These are phyloP conservation scores for Rugalucina vietnamica DNA, from an alignment of 2,888 invertebrate genomes.

Conservation along the genomic window DNA sequence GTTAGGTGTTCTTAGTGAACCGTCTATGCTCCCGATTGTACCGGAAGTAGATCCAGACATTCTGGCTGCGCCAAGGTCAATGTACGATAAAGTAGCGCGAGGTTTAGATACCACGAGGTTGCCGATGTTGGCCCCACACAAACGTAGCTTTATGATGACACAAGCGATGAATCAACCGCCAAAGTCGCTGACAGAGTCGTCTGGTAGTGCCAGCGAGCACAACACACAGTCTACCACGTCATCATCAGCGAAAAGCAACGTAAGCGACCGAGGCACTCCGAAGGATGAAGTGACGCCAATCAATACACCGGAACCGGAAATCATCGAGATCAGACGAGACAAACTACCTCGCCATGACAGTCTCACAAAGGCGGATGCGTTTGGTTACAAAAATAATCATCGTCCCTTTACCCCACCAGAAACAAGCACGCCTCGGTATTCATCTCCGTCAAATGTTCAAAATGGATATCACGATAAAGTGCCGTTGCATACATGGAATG, in stretches of 20 bases:
- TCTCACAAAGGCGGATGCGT: background rate
- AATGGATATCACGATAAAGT: background rate
- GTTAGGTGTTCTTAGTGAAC: constrained; percentile 59
- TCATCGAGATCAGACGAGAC: constrained; percentile 26
- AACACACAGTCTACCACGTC: constrained; percentile 5
- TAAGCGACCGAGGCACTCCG: constrained; percentile 50
- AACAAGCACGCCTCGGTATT: background rate
- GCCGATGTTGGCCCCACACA: constrained; percentile 44
- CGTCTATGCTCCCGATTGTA: constrained; percentile 52
- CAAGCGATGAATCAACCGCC: constrained; percentile 33
- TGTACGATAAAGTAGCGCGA: constrained; percentile 59
- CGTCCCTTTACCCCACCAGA: constrained; percentile 6
- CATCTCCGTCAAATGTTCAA: background rate
- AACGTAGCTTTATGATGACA: constrained; percentile 36
- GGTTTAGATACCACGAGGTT: constrained; percentile 50
- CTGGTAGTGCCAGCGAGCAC: background rate
- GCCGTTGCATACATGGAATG: background rate
- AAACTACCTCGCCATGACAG: background rate
- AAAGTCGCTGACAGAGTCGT: constrained; percentile 37
- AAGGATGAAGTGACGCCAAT: constrained; percentile 38
- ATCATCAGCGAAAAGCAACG: constrained; percentile 47
- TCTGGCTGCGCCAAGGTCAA: constrained; percentile 55
- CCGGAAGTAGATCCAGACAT: constrained; percentile 62
- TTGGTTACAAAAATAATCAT: background rate
- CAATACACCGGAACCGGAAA: constrained; percentile 53